Evolutionary conservation across 2,113 vertebrate genomes (phyloP).

Genomic region (Corvus cornix): DNA sequence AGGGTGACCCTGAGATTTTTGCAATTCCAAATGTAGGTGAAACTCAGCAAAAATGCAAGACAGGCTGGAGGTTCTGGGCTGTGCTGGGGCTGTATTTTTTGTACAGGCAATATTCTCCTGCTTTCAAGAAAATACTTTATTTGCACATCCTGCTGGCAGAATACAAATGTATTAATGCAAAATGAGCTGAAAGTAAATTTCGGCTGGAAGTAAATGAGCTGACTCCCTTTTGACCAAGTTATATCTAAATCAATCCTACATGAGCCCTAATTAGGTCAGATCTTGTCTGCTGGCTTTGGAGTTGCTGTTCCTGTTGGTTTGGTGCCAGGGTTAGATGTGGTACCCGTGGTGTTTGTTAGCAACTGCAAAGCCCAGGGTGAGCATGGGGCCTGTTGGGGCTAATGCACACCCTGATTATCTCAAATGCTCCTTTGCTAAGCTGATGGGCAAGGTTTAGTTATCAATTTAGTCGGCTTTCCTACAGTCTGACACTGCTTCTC

Average conservation of each 20-base stretch:
- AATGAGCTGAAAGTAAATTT: neutral
- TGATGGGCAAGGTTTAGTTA: neutral
- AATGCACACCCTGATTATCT: neutral
- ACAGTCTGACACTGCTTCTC: neutral
- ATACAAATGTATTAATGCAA: neutral
- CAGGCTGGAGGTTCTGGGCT: neutral
- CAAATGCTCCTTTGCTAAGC: neutral
- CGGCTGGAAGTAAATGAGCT: neutral
- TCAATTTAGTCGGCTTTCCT: neutral
- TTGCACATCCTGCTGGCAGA: neutral
- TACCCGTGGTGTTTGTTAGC: fast-evolving
- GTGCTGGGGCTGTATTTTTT: neutral
- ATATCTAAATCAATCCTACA: neutral
- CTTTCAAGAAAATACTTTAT: neutral
- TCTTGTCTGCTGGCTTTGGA: neutral
- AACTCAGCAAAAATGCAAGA: neutral
- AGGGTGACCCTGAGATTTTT: neutral
- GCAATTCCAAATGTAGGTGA: neutral
- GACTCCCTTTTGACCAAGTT: neutral
- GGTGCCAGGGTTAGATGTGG: neutral
- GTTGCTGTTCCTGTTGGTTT: neutral
- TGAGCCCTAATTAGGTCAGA: neutral
- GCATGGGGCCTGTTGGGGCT: neutral
- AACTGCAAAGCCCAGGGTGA: neutral
- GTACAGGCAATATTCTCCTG: too few relatives aligned